phyloP scores from a whole-genome alignment of 2,113 vertebrate genomes.

The Bolborhynchus lineola region DNA sequence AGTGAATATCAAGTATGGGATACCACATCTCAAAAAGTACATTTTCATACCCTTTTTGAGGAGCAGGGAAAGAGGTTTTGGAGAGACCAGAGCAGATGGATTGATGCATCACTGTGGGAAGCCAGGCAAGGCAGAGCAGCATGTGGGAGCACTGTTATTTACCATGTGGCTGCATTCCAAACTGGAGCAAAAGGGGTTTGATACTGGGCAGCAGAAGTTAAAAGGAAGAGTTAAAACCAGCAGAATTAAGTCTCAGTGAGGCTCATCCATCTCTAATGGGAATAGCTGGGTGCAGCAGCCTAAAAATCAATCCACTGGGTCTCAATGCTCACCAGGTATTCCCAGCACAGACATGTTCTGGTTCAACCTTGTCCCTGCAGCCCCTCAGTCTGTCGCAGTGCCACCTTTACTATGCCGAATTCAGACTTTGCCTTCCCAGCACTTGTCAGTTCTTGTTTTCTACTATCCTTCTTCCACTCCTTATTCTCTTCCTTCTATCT shows the following conservation, averaged over 20 bases:
- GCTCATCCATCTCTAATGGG: not conserved
- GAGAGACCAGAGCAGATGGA: not conserved
- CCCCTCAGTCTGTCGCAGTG: not conserved
- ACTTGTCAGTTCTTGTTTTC: not conserved
- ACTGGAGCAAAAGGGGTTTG: not conserved
- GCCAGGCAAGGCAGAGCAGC: not conserved
- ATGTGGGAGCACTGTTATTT: not conserved
- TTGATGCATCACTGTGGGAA: not conserved
- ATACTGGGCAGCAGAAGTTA: not conserved
- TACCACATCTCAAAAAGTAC: fast-evolving
- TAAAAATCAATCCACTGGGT: not conserved
- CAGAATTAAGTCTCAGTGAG: not conserved
- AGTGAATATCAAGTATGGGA: not conserved
- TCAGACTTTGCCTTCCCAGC: not conserved
- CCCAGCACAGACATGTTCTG: fast-evolving
- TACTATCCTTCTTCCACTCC: not conserved
- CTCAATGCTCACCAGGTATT: not conserved
- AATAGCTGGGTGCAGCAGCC: not conserved
- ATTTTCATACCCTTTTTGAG: not conserved
- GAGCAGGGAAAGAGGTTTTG: not conserved
- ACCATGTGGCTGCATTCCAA: not conserved
- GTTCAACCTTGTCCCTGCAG: not conserved
- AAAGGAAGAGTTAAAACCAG: not conserved
- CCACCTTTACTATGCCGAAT: not conserved
- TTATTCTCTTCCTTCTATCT: not conserved